These are phyloP conservation scores for Puma concolor DNA, from an alignment of 2,113 vertebrate genomes.

Conservation along the genomic window DNA sequence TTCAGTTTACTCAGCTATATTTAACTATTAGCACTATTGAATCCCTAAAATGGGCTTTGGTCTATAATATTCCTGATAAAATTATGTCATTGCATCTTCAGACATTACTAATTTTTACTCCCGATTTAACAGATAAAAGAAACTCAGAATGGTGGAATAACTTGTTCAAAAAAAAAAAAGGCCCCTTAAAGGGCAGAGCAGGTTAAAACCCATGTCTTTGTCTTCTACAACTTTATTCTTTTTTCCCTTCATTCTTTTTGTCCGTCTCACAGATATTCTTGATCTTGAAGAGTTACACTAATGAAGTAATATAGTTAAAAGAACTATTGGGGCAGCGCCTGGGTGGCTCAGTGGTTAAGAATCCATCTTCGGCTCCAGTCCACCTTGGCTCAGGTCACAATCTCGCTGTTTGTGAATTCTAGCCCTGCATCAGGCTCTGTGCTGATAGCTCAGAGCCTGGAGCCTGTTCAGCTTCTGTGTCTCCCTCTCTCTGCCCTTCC, in stretches of 20 bases:
- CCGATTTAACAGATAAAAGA: neutral
- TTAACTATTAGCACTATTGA: slow-evolving; percentile 14
- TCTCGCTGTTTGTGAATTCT: no score
- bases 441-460: no score
- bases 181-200: neutral
- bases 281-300: neutral
- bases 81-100: neutral
- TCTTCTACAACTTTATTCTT: neutral
- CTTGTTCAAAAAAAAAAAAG: slow-evolving; percentile 6
- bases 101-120: neutral
- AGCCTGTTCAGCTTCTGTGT: no score
- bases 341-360: no score
- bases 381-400: no score
- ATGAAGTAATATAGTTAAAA: slow-evolving; percentile 17
- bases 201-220: neutral
- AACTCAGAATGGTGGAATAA: slow-evolving; percentile 7
- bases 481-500: no score
- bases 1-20: slow-evolving; percentile 11
- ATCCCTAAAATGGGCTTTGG: neutral
- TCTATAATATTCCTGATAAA: neutral
- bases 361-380: no score
- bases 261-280: neutral
- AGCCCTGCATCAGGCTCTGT: no score
- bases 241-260: neutral
- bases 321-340: neutral